phyloP scores from a whole-genome alignment of 2,888 invertebrate genomes.

The Dynastes tityus region DNA sequence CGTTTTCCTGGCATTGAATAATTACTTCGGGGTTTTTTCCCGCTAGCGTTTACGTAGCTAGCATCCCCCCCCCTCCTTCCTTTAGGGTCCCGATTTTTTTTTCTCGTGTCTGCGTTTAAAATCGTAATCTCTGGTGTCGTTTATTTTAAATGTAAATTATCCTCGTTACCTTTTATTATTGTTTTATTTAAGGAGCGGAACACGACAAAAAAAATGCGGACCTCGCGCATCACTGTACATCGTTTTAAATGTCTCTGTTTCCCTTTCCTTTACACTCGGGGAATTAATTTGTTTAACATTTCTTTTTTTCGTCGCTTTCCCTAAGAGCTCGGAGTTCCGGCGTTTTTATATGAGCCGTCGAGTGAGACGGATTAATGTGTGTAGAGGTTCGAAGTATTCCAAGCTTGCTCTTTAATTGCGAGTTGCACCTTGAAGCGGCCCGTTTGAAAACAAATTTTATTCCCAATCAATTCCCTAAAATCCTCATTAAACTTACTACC shows the following conservation, averaged over 20 bases:
- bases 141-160: constrained; percentile 63
- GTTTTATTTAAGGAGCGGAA: constrained; percentile 51
- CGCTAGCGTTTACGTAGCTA: constrained; percentile 4
- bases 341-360: neutral
- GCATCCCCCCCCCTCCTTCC: neutral
- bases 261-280: constrained; percentile 24
- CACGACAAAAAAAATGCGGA: neutral
- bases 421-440: neutral
- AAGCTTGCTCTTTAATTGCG: constrained; percentile 2
- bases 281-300: constrained; percentile 36
- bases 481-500: no score
- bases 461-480: no score
- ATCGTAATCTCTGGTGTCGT: constrained; percentile 64
- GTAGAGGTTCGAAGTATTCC: neutral
- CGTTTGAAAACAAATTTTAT: no score
- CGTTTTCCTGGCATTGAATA: constrained; percentile 70
- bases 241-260: constrained; percentile 29
- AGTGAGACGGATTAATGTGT: neutral
- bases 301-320: neutral
- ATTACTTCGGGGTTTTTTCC: constrained; percentile 59
- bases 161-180: constrained; percentile 55
- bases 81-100: constrained; percentile 49
- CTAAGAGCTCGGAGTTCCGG: neutral
- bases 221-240: neutral
- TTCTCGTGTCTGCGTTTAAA: constrained; percentile 51